A percentile compares a stretch with the other conserved stretches of the same genome.
These are phyloP conservation scores for Scopus umbretta DNA, from an alignment of 2,113 vertebrate species.

Conservation along the genomic window DNA sequence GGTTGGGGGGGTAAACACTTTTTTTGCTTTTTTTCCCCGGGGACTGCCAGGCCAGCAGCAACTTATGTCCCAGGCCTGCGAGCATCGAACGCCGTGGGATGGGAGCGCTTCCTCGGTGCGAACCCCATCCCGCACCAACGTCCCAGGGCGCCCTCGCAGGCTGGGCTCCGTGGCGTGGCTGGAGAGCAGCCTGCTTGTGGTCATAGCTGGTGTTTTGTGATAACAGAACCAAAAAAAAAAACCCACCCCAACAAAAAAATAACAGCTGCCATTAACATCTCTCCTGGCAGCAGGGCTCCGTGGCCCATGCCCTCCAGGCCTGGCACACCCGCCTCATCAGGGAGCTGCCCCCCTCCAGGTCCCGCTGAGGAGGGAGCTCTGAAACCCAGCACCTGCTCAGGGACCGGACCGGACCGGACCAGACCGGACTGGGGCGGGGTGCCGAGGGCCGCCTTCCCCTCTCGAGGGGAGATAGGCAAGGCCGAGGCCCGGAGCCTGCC, in stretches of 20 bases:
- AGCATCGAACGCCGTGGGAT: not conserved
- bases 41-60: not conserved
- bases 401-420: no score
- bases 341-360: not conserved
- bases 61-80: rapidly evolving
- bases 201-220: not conserved
- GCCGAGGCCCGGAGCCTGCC: rapidly evolving
- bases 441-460: not conserved
- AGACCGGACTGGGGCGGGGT: rapidly evolving
- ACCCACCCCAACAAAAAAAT: not conserved
- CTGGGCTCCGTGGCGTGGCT: not conserved
- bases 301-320: not conserved
- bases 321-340: not conserved
- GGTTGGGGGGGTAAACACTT: not conserved
- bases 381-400: not conserved
- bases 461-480: not conserved
- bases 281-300: not conserved
- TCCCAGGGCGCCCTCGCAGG: not conserved
- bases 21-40: not conserved
- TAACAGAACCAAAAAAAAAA: not conserved
- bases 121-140: not conserved
- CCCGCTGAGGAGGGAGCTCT: not conserved
- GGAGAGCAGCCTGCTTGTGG: not conserved
- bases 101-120: not conserved
- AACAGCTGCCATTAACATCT: not conserved